A percentile compares a stretch with the other conserved stretches of the same genome.
Conservation (phyloP, 2,113 vertebrate genomes). For the Agapornis roseicollis region DNA sequence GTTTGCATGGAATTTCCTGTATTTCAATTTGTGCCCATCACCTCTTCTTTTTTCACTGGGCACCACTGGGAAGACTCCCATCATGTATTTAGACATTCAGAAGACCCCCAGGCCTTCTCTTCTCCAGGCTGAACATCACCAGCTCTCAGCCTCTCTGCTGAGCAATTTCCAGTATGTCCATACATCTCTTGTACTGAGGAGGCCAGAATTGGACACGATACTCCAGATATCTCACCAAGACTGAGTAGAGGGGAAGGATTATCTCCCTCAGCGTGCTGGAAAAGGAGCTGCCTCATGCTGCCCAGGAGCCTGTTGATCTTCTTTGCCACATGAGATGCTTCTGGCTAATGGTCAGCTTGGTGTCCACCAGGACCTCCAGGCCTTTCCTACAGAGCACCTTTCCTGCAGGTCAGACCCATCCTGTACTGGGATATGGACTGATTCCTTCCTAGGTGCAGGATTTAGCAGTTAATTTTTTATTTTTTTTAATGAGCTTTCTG, state of each 20-base stretch:
- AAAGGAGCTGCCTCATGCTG: not conserved
- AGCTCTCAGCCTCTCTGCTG: not conserved
- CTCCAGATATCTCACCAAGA: not conserved
- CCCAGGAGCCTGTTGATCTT: not conserved
- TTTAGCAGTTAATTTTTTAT: not conserved
- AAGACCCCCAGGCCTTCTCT: not conserved
- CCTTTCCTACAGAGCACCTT: not conserved
- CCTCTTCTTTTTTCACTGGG: not conserved
- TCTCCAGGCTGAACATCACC: not conserved
- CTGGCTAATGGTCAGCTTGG: not conserved
- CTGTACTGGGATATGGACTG: not conserved
- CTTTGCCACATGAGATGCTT: rapidly evolving
- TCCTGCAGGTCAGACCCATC: not conserved
- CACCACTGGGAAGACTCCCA: not conserved
- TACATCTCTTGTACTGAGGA: not conserved
- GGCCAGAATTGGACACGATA: not conserved
- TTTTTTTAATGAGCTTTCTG: not conserved
- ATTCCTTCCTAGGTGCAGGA: not conserved
- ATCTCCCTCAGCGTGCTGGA: rapidly evolving
- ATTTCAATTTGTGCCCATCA: not conserved
- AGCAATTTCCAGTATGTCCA: not conserved
- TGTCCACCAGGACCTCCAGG: not conserved
- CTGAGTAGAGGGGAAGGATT: not conserved
- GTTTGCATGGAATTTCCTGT: not conserved
- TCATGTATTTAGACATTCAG: not conserved